These are phyloP conservation scores for Torymus auratus DNA, from an alignment of 2,888 invertebrate species.

Conservation along the genomic window DNA sequence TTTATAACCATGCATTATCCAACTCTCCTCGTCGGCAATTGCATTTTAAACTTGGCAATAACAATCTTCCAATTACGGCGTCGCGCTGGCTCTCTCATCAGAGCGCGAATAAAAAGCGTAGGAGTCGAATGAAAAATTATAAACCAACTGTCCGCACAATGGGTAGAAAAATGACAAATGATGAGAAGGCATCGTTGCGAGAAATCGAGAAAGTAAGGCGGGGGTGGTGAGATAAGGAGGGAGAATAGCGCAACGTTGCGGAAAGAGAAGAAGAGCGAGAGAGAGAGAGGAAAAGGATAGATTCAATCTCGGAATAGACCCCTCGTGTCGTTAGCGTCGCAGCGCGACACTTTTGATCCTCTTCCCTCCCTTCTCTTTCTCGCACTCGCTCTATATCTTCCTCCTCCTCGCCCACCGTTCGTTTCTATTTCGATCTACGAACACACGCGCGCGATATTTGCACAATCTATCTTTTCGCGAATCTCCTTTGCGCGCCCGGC, in stretches of 20 bases:
- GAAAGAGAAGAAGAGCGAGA: not conserved
- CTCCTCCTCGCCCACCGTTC: conserved; percentile 1
- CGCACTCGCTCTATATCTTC: conserved; percentile 1
- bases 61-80: not conserved
- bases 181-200: not conserved
- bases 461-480: conserved; percentile 30
- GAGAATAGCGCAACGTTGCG: not conserved
- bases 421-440: conserved; percentile 34
- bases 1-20: too few species aligned
- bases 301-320: conserved; percentile 52
- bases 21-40: not conserved
- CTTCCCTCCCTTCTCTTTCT: not conserved
- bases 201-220: not conserved
- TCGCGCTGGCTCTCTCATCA: too few species aligned
- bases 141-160: not conserved
- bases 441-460: conserved; percentile 25
- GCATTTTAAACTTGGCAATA: not conserved
- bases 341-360: conserved; percentile 50
- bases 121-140: conserved; percentile 17
- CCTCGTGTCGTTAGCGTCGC: conserved; percentile 38
- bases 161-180: conserved; percentile 7
- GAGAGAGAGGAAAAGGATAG: conserved; percentile 23
- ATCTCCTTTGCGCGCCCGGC: conserved; percentile 1
- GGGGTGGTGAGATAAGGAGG: not conserved
- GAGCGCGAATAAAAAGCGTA: not conserved